A percentile compares a stretch with the other conserved stretches of the same genome.
Evolutionary conservation across 2,113 vertebrate genomes (phyloP).

Genomic region (Stictonetta naevosa): DNA sequence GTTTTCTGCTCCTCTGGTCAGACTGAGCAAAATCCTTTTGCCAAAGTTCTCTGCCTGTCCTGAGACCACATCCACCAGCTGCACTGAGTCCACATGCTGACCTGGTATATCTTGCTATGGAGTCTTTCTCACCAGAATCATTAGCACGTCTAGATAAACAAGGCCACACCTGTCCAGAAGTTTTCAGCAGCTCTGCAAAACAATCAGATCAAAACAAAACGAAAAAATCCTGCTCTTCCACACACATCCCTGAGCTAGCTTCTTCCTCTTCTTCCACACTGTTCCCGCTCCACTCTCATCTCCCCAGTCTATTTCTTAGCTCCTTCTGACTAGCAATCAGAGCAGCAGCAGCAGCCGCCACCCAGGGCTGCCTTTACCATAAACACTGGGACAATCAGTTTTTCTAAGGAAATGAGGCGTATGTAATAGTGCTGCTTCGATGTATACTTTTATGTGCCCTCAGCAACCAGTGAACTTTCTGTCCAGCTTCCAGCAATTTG

Average conservation of each 20-base stretch:
- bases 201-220: not conserved
- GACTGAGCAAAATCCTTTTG: not conserved
- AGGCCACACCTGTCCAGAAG: not conserved
- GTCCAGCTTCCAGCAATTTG: not conserved
- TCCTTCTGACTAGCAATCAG: not conserved
- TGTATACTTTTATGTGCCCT: not conserved
- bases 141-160: not conserved
- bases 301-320: not conserved
- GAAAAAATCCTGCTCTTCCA: not conserved
- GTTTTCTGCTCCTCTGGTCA: not conserved
- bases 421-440: not conserved
- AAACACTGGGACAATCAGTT: not conserved
- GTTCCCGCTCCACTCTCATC: not conserved
- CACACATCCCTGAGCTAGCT: not conserved
- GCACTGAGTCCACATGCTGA: not conserved
- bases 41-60: not conserved
- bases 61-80: not conserved
- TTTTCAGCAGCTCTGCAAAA: not conserved
- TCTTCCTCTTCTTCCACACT: not conserved
- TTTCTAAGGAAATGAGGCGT: conserved; percentile 33
- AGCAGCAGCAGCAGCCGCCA: not conserved
- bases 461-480: not conserved
- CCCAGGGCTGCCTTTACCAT: not conserved
- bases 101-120: not conserved
- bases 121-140: not conserved